Evolutionary conservation across 2,797 vertebrate species (phyloP), one percentile per base, ranked within the genome.

Genomic region (Masticophis lateralis): DNA sequence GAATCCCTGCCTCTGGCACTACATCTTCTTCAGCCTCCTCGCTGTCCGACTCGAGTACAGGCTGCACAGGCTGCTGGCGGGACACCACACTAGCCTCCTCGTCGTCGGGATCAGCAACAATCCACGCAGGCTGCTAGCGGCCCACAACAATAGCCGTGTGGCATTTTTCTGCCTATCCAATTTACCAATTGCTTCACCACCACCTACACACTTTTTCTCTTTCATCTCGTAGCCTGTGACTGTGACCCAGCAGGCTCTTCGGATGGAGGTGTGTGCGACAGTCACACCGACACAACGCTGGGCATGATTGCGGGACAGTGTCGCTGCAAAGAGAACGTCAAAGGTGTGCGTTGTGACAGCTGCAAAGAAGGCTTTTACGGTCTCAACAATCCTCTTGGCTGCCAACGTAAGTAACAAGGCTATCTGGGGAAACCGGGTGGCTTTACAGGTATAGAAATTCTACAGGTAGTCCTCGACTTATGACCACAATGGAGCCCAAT

Each of bases 271-370:
- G 96, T 98, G 61, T 99, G 98, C 4, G 98, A 99, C 9, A 95
- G 98, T 16, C 97, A 98, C 97, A 99, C 98, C 0, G 98, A 99
- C 0, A 94, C 96, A 88, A 97, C 97, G 0, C 94, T 96, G 94
- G 97, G 98, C 43, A 98, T 98, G 98, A 98, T 99, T 3, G 95
- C 98, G 0, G 98, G 98, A 27, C 98, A 99, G 96, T 99, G 98
- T 96, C 98, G 97, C 95, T 99, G 98, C 97, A 99, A 99, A 97
- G 96, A 96, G 87, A 97, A 98, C 0, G 98, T 99, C 89, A 98
- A 96, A 0, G 98, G 98, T 14, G 94, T 94, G 1, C 98, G 97
- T 88, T 99, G 98, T 3, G 98, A 99, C 94, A 97, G 97, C 97
- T 99, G 98, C 98, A 98, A 91, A 92, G 98, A 98, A 0, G 97